These are phyloP conservation scores for crab-eating macaque (Macaca fascicularis) DNA, from an alignment of 2,113 vertebrate species.

Conservation along the genomic window DNA sequence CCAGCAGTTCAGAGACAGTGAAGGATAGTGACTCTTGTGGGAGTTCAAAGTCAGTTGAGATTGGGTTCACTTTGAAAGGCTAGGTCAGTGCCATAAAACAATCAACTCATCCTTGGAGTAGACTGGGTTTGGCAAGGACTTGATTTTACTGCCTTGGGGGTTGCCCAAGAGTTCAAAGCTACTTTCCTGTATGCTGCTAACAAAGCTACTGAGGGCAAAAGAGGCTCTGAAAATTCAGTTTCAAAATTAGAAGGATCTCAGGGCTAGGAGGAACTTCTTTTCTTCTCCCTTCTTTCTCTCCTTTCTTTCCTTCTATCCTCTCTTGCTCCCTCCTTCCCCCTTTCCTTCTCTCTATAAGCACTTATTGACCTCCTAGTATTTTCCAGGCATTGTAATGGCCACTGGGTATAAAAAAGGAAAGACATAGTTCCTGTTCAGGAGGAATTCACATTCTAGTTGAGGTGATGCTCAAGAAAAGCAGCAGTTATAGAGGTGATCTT, in stretches of 20 bases:
- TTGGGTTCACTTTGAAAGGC: background rate
- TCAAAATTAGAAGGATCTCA: background rate
- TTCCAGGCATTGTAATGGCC: background rate
- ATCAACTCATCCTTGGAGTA: background rate
- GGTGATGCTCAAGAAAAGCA: constrained; percentile 10
- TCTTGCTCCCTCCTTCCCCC: background rate
- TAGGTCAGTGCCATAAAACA: background rate
- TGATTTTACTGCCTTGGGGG: background rate
- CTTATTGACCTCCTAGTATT: background rate
- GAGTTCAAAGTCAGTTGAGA: background rate
- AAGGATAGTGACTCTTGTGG: background rate
- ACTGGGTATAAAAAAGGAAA: background rate
- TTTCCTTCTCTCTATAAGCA: background rate
- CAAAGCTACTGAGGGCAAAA: background rate
- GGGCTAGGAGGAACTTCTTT: background rate
- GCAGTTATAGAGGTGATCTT: background rate
- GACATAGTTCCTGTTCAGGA: background rate
- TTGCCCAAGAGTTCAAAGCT: background rate
- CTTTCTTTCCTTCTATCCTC: background rate
- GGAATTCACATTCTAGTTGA: background rate
- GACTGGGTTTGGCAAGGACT: background rate
- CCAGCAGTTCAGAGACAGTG: background rate
- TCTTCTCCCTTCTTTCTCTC: background rate
- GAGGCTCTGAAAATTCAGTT: background rate
- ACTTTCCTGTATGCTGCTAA: constrained; percentile 9